Evolutionary conservation across 2,113 vertebrate species (phyloP).

Genomic region (Cariama cristata): DNA sequence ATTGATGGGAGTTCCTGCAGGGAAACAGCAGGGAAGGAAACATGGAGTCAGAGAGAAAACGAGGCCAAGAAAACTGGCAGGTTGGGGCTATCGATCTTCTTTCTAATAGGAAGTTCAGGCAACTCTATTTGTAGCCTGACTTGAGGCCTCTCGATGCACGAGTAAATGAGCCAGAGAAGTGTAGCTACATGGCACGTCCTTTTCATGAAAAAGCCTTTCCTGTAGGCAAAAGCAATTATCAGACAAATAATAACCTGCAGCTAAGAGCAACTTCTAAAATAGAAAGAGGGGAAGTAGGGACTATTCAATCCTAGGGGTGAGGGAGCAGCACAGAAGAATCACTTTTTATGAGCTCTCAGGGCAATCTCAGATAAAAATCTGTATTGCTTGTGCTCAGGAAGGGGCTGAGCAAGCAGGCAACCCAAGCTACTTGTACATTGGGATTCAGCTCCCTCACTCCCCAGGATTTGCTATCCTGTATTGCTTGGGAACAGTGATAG

Average conservation of each 20-base stretch:
- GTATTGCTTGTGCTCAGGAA: not conserved
- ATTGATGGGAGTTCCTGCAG: conserved; percentile 93
- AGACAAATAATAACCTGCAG: conserved; percentile 3
- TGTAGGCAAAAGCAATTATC: conserved; percentile 26
- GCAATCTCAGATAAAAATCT: not conserved
- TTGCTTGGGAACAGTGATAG: not conserved
- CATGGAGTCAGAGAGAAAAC: not conserved
- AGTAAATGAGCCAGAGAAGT: not conserved
- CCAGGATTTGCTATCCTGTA: not conserved
- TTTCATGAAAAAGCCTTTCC: not conserved
- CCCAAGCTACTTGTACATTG: rapidly evolving
- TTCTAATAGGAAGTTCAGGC: not conserved
- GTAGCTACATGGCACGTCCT: not conserved
- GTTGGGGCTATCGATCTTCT: not conserved
- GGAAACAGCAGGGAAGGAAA: not conserved
- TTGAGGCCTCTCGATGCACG: not conserved
- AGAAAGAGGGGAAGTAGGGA: conserved; percentile 2
- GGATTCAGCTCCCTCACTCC: not conserved
- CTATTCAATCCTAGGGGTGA: not conserved
- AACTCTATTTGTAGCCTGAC: not conserved
- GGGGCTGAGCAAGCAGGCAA: not conserved
- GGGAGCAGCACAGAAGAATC: not conserved
- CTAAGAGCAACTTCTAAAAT: not conserved
- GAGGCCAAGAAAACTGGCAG: not conserved
- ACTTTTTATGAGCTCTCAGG: not conserved